Conservation (phyloP, 1,140 invertebrate genomes). For the Elysia chlorotica region DNA sequence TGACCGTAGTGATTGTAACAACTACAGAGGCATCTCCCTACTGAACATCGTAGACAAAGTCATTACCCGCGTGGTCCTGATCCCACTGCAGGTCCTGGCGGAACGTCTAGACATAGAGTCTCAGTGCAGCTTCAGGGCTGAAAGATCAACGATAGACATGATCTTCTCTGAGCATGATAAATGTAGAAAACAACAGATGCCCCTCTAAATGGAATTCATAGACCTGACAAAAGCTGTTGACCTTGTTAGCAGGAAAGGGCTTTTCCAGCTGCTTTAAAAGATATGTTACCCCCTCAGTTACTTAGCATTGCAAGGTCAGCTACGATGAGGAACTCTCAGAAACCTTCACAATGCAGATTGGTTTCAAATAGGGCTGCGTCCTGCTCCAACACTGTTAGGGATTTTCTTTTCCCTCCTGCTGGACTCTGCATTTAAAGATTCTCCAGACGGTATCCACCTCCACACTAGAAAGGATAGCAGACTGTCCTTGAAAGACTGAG, state of each 20-base stretch:
- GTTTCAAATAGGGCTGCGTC: slow-evolving; percentile 26
- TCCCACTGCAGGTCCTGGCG: background rate
- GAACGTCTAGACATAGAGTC: background rate
- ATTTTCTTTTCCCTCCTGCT: slow-evolving; percentile 1
- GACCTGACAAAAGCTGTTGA: background rate
- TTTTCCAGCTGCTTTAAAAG: background rate
- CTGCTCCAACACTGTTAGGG: slow-evolving; percentile 7
- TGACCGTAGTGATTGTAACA: slow-evolving; percentile 16
- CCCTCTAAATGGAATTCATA: background rate
- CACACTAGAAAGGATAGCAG: slow-evolving; percentile 7
- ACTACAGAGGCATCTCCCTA: slow-evolving; percentile 1
- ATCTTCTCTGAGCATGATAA: slow-evolving; percentile 13
- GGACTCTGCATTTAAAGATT: slow-evolving; percentile 1
- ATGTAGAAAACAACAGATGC: background rate
- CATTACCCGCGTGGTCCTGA: background rate
- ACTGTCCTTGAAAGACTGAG: background rate
- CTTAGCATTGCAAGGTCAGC: slow-evolving; percentile 3
- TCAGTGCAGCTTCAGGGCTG: slow-evolving; percentile 1
- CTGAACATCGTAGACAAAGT: background rate
- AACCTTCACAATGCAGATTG: background rate
- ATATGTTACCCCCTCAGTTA: background rate
- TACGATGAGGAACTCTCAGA: slow-evolving; percentile 5
- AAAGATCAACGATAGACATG: slow-evolving; percentile 7
- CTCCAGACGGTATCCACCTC: background rate
- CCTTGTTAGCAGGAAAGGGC: background rate